phyloP scores from a whole-genome alignment of 92 coral and sea anemone species.

The Isaurus tuberculatus region DNA sequence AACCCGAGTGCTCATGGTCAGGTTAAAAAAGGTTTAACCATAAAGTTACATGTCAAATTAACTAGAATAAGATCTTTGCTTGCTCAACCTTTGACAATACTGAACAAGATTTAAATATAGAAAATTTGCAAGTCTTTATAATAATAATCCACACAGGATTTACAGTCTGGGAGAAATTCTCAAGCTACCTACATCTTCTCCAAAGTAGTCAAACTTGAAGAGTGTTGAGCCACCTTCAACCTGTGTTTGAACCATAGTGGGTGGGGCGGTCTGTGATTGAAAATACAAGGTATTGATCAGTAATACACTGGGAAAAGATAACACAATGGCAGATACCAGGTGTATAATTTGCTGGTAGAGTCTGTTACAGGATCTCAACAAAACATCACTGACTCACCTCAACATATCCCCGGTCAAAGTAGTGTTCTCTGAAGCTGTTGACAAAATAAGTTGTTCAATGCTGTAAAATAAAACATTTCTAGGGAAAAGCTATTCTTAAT shows the following conservation, averaged over 20 bases:
- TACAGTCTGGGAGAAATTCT: not conserved
- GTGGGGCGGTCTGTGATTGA: conserved; percentile 79
- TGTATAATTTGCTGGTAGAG: not conserved
- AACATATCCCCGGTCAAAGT: conserved; percentile 74
- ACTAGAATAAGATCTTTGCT: too few relatives aligned
- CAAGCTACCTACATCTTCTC: conserved; percentile 85
- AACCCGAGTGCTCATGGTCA: too few relatives aligned
- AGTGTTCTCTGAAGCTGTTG: conserved; percentile 94
- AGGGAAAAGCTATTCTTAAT: not conserved
- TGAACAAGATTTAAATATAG: too few relatives aligned
- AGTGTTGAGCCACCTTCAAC: conserved; percentile 99
- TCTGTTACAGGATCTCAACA: too few relatives aligned
- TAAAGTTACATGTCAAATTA: too few relatives aligned
- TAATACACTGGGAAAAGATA: not conserved
- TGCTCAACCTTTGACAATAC: too few relatives aligned
- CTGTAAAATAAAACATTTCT: not conserved
- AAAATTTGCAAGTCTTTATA: too few relatives aligned
- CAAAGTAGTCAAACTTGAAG: conserved; percentile 91
- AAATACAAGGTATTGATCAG: not conserved
- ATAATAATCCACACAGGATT: too few relatives aligned
- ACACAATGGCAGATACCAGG: not conserved
- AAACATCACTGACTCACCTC: conserved; percentile 64
- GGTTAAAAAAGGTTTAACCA: too few relatives aligned
- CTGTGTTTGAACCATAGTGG: conserved; percentile 97
- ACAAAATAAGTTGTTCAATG: not conserved